Evolutionary conservation across 2,113 vertebrate species (phyloP), one percentile per base, ranked within the genome.

Genomic region (Psettodes erumei): DNA sequence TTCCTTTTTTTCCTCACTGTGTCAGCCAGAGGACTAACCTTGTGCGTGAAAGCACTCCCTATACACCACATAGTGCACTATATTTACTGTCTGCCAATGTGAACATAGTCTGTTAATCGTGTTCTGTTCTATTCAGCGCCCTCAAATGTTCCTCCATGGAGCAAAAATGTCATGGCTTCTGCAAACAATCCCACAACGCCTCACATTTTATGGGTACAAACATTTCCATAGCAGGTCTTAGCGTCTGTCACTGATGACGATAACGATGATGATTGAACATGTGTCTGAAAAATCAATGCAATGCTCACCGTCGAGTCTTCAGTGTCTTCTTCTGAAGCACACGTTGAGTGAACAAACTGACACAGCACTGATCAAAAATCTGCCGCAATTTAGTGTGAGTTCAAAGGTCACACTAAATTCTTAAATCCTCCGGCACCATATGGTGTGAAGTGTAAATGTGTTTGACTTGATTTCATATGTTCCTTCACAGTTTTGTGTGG

Each of bases 341-440:
- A 13, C 21, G 25, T 13, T 25, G 67, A 35, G 18, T 5, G 7
- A 27, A 35, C 32, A 67, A 25, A 13, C 5, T 6, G 43, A 10
- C 8, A 33, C 32, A 18, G 30, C 19, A 21, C 23, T 37, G 38
- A 40, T 40, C 38, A 40, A 40, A 40, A 40, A 40, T 27, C 47
- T 28, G 32, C 25, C 16, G 9, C 5, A 21, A n/a, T 33, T 61
- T 18, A 48, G 9, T 19, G 19, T 15, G 13, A 58, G 42, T 6
- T 60, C 12, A 38, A 37, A 38, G 28, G 37, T 45, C 1, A 62
- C 43, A 23, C 5, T 67, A 66, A 67, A 59, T 50, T 40, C 27
- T 56, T 59, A 13, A 60, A 38, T 73, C 47, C 60, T 30, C 13
- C 38, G 28, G n/a, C 16, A 30, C 9, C 61, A 59, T 72, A 43